phyloP scores from a whole-genome alignment of 2,113 vertebrate genomes.

The Trogon surrucura region DNA sequence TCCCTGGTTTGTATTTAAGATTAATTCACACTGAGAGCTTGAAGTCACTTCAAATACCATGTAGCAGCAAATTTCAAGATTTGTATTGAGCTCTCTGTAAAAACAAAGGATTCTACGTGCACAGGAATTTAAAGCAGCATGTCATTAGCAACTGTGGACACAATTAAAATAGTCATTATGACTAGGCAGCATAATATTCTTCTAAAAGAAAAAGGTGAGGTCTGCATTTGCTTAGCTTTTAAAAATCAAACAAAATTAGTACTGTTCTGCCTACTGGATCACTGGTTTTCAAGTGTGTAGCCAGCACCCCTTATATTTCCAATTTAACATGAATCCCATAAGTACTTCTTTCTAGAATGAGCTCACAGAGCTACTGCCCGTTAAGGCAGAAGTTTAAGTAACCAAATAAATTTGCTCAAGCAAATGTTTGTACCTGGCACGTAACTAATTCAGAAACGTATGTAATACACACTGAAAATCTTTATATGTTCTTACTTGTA shows the following conservation, averaged over 20 bases:
- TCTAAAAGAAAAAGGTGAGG: slow-evolving; percentile 21
- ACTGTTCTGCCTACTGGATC: neutral
- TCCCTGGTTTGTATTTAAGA: slow-evolving; percentile 40
- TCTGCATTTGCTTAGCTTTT: slow-evolving; percentile 33
- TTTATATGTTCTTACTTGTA: neutral
- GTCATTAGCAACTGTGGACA: slow-evolving; percentile 25
- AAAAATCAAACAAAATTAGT: slow-evolving; percentile 47
- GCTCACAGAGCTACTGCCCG: neutral
- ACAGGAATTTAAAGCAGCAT: neutral
- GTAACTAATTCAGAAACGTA: neutral
- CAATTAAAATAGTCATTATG: slow-evolving; percentile 35
- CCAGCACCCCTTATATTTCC: neutral
- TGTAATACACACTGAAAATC: neutral
- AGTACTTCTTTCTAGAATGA: neutral
- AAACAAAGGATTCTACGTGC: slow-evolving; percentile 38
- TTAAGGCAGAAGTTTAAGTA: slow-evolving; percentile 15
- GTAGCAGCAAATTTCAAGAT: slow-evolving; percentile 37
- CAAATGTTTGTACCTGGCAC: neutral
- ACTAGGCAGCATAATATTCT: neutral
- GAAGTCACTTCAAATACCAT: slow-evolving; percentile 45
- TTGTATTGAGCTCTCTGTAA: slow-evolving; percentile 25
- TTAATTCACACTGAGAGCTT: slow-evolving; percentile 45
- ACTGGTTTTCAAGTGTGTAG: slow-evolving; percentile 2
- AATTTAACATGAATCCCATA: neutral
- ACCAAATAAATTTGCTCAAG: neutral